These are phyloP conservation scores for Pandion haliaetus DNA, from an alignment of 2,113 vertebrate genomes.

Conservation along the genomic window DNA sequence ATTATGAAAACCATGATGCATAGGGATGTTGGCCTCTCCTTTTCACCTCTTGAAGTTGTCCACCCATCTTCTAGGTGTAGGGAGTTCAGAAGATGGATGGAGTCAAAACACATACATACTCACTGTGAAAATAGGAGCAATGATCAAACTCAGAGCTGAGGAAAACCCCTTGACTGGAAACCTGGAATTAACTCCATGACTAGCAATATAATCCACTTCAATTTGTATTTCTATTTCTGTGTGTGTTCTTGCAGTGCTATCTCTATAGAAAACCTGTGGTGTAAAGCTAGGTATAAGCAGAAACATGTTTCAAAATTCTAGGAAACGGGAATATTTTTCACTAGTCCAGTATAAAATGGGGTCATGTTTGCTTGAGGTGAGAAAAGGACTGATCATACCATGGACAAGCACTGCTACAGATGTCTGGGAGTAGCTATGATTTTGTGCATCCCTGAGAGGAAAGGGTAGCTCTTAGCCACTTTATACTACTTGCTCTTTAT, in stretches of 20 bases:
- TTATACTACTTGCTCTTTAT: background rate
- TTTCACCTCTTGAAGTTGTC: background rate
- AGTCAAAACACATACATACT: background rate
- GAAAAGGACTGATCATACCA: background rate
- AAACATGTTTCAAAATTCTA: background rate
- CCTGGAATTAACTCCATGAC: background rate
- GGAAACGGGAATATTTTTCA: background rate
- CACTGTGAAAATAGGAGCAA: background rate
- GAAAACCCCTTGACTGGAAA: background rate
- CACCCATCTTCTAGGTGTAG: background rate
- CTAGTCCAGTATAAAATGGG: background rate
- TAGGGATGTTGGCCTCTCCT: background rate
- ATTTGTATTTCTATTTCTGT: background rate
- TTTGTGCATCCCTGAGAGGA: background rate
- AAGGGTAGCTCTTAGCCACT: background rate
- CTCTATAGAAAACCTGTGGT: background rate
- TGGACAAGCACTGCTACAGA: background rate
- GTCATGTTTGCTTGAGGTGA: background rate
- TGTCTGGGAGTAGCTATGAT: background rate
- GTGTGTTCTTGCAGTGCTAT: background rate
- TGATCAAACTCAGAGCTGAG: background rate
- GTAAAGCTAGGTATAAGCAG: background rate
- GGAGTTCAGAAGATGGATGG: background rate
- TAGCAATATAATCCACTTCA: background rate
- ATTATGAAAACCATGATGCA: background rate